phyloP scores from a whole-genome alignment of 2,113 vertebrate species.

The Ardeotis arabs region DNA sequence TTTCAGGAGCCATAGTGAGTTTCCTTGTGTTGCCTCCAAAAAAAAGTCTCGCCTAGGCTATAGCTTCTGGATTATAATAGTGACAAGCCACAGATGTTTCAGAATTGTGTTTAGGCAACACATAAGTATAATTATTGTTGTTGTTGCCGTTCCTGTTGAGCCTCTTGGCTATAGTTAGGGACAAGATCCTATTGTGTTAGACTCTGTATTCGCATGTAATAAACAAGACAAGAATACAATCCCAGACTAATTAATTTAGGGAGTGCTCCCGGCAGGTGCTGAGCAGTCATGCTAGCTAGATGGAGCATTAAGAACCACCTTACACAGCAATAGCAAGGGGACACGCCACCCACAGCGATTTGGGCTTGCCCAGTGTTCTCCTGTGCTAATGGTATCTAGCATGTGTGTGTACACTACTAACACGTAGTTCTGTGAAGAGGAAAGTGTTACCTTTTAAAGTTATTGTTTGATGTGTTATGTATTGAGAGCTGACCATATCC shows the following conservation, averaged over 20 bases:
- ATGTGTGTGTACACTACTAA: not conserved
- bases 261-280: not conserved
- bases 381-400: not conserved
- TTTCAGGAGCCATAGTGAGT: slow-evolving; percentile 33
- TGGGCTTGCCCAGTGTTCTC: not conserved
- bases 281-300: not conserved
- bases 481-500: not conserved
- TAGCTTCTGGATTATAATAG: not conserved
- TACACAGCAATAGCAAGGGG: not conserved
- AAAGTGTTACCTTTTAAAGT: not conserved
- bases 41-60: not conserved
- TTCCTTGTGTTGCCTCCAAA: slow-evolving; percentile 16
- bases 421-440: not conserved
- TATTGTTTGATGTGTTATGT: not conserved
- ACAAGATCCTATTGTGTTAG: not conserved
- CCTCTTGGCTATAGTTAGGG: not conserved
- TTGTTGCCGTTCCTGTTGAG: not conserved
- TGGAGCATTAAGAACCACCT: not conserved
- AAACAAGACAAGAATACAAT: not conserved
- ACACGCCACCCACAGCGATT: not conserved
- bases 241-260: not conserved
- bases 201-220: not conserved
- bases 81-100: slow-evolving; percentile 37
- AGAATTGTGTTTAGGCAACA: slow-evolving; percentile 33
- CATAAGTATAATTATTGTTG: not conserved